Evolutionary conservation across 1,140 invertebrate species (phyloP).

Genomic region (Oncopeltus fasciatus): DNA sequence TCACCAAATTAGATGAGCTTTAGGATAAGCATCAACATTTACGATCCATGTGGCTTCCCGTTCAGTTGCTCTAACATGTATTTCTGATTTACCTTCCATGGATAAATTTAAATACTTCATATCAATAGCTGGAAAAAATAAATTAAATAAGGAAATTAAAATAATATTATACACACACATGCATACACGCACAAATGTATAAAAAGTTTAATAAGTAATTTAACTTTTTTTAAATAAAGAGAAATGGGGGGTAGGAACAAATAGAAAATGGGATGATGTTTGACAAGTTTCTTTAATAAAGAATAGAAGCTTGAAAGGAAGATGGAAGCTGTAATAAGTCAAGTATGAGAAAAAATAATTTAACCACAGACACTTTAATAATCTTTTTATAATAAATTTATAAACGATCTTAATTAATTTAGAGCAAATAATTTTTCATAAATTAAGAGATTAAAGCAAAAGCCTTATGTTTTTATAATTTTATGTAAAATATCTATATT

Average conservation of each 20-base stretch:
- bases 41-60: constrained; percentile 1
- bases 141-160: background rate
- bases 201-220: background rate
- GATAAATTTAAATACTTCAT: background rate
- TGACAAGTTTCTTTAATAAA: background rate
- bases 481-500: too few species aligned
- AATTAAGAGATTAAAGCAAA: too few species aligned
- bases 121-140: background rate
- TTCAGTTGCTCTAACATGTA: background rate
- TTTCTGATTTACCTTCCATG: background rate
- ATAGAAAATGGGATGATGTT: background rate
- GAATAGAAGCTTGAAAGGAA: background rate
- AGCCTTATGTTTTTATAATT: too few species aligned
- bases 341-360: too few species aligned
- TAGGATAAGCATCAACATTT: background rate
- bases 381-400: too few species aligned
- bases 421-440: too few species aligned
- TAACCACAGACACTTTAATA: too few species aligned
- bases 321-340: too few species aligned
- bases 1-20: too few species aligned
- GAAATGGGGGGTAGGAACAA: background rate
- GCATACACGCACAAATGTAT: background rate
- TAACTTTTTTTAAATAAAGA: background rate
- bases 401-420: too few species aligned
- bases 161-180: background rate